A percentile compares a stretch with the other conserved stretches of the same genome.
phyloP scores from a whole-genome alignment of 2,888 invertebrate genomes.

The Latrodectus elegans region DNA sequence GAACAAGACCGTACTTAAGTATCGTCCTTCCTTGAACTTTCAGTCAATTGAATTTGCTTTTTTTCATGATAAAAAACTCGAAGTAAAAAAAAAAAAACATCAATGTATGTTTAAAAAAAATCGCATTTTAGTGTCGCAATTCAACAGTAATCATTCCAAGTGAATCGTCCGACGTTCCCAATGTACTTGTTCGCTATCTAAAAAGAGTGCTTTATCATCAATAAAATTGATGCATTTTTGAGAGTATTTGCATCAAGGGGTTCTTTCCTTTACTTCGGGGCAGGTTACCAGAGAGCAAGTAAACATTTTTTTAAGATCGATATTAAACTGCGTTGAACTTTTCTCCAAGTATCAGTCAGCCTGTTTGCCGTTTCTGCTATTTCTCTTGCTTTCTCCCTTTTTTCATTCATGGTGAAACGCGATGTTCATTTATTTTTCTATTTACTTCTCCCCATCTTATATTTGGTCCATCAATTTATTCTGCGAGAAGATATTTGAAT shows the following conservation, averaged over 20 bases:
- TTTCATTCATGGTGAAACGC: constrained; percentile 7
- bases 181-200: constrained; percentile 24
- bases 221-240: constrained; percentile 40
- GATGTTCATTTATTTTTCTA: background rate
- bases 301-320: constrained; percentile 36
- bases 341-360: constrained; percentile 25
- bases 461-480: too few species aligned
- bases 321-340: constrained; percentile 44
- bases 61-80: background rate
- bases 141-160: constrained; percentile 51
- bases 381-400: background rate
- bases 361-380: background rate
- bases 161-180: constrained; percentile 12
- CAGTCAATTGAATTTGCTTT: too few species aligned
- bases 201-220: constrained; percentile 44
- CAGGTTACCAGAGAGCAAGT: constrained; percentile 10
- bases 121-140: constrained; percentile 9
- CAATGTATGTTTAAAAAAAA: constrained; percentile 28
- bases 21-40: too few species aligned
- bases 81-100: constrained; percentile 16
- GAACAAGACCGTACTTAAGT: too few species aligned
- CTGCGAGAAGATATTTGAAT: too few species aligned
- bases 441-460: background rate
- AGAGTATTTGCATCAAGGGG: constrained; percentile 35
- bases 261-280: constrained; percentile 27